Conservation (phyloP, 2,113 vertebrate species). For the Aegithalos caudatus region DNA sequence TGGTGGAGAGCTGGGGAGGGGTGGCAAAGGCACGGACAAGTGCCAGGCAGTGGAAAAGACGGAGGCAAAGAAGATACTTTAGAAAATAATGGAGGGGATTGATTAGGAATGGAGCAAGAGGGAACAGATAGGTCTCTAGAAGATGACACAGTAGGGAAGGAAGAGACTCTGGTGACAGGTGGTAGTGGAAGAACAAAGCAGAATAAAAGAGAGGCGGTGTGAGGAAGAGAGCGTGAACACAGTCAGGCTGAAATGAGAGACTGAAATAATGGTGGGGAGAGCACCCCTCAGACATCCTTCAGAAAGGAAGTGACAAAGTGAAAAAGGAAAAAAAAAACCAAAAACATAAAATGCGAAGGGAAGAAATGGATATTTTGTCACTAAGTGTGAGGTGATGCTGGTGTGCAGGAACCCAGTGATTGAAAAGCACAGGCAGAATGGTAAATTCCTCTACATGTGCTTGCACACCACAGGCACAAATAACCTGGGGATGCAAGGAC, state of each 20-base stretch:
- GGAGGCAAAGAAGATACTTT: background rate
- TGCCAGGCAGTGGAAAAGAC: background rate
- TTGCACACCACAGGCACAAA: background rate
- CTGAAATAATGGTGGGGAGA: background rate
- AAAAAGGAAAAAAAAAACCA: background rate
- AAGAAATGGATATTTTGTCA: background rate
- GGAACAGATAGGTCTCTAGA: background rate
- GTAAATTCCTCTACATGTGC: background rate
- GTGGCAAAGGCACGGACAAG: fast-evolving
- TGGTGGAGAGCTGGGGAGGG: background rate
- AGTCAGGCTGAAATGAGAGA: background rate
- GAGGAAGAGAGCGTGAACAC: background rate
- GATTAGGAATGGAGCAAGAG: background rate
- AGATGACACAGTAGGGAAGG: background rate
- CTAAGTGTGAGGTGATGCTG: background rate
- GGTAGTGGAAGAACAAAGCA: conserved; percentile 26
- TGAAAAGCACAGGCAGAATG: background rate
- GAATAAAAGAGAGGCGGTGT: background rate
- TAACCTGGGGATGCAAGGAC: background rate
- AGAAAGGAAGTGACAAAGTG: background rate
- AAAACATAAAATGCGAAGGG: background rate
- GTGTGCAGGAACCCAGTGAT: background rate
- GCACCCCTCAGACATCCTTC: background rate
- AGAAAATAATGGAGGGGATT: background rate
- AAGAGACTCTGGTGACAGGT: conserved; percentile 19